Conservation (phyloP, 2,888 invertebrate species). For the Harmothoe impar region DNA sequence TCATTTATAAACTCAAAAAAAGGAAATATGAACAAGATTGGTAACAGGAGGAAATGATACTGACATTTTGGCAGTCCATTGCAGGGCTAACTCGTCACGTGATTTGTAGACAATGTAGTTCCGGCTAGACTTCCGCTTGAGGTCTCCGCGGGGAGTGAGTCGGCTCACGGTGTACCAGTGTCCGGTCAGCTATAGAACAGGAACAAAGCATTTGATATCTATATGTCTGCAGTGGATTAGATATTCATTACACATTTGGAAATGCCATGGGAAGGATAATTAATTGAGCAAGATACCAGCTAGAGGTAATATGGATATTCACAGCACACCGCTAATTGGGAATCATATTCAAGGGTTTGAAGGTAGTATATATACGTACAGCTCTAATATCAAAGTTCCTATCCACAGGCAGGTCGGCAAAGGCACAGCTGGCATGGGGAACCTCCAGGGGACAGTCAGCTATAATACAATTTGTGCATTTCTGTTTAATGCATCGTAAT, state of each 20-base stretch:
- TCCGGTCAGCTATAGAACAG: slow-evolving; percentile 28
- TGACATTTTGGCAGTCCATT: slow-evolving; percentile 25
- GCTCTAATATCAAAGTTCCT: slow-evolving; percentile 51
- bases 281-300: too few species aligned
- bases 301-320: too few species aligned
- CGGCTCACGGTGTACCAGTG: slow-evolving; percentile 56
- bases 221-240: neutral
- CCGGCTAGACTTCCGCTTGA: slow-evolving; percentile 38
- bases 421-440: slow-evolving; percentile 31
- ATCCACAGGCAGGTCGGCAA: neutral
- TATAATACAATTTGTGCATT: neutral
- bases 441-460: slow-evolving; percentile 38
- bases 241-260: too few species aligned
- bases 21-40: too few species aligned
- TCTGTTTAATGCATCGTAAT: too few species aligned
- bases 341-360: too few species aligned
- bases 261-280: too few species aligned
- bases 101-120: neutral
- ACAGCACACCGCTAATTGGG: too few species aligned
- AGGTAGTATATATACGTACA: neutral
- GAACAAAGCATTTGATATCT: slow-evolving; percentile 16
- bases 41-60: neutral
- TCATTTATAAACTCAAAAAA: too few species aligned
- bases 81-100: neutral
- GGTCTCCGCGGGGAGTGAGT: slow-evolving; percentile 33